Evolutionary conservation across 2,888 invertebrate genomes (phyloP), one percentile per base, ranked within the genome.

Genomic region (Steinernema carpocapsae): DNA sequence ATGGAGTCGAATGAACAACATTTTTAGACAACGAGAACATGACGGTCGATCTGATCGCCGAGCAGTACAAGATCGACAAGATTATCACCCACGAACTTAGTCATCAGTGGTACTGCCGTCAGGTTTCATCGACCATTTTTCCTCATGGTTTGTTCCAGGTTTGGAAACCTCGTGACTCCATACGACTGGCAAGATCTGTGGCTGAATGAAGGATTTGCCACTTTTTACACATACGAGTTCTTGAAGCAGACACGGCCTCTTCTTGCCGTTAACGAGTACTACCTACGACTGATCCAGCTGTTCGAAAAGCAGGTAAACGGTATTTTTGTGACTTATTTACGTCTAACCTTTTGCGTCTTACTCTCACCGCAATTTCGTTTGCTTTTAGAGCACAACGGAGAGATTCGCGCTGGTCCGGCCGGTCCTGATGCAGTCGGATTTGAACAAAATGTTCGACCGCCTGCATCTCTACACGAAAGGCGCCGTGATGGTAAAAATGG

Each of bases 391-490:
- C 22, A 78, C 78, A 0, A 80, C 56, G 12, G 76, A 71, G 32
- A 64, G 72, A 7, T 70, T 72, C 2, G 76, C 85, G 7, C 73
- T 85, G 48, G 83, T 84, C 17, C 78, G 79, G 3, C 78, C 78
- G 19, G 48, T 48, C 22, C 75, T 32, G 64, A 45, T 45, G 64
- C 72, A 37, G 70, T 72, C 42, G 70, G 76, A 94, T 19, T 92
- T 97, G 81, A 99, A 97, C 90, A 92, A 93, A 78, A 92, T 94
- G 88, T 87, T 87, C 73, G 83, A 87, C 71, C 79, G 81, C 7
- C 78, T 82, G 90, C 91, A 89, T 46, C 76, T 82, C 56, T 87
- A 86, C 74, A 82, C 84, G 17, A 86, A 86, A 72, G 86, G 86
- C 42, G 82, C 84, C 46, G 86, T 86, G 7, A 72, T 86, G 14